Evolutionary conservation across 2,797 vertebrate genomes (phyloP).

Genomic region (Cynopterus sphinx): DNA sequence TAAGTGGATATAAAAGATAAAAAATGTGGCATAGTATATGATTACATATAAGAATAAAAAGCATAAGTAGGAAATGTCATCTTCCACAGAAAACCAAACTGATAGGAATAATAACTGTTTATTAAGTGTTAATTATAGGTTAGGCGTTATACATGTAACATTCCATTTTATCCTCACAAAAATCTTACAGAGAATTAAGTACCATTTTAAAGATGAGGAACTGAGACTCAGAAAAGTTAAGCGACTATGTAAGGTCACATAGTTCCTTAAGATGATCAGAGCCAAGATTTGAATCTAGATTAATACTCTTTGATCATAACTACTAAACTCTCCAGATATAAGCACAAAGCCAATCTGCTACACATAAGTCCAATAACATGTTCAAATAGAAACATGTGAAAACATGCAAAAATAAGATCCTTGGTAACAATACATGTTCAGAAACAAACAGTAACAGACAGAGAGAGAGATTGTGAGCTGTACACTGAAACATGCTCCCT

Average conservation of each 20-base stretch:
- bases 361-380: background rate
- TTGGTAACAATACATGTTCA: background rate
- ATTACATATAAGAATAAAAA: conserved; percentile 4
- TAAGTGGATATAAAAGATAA: background rate
- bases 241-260: background rate
- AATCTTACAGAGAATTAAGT: background rate
- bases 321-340: background rate
- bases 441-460: background rate
- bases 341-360: background rate
- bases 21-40: background rate
- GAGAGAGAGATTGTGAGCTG: background rate
- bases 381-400: background rate
- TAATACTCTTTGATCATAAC: background rate
- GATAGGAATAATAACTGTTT: background rate
- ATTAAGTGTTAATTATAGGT: background rate
- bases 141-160: background rate
- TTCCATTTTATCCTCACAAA: background rate
- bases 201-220: conserved; percentile 1
- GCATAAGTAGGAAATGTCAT: background rate
- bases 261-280: background rate
- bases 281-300: background rate
- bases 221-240: background rate
- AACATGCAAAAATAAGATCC: background rate
- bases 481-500: background rate
- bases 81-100: background rate